These are phyloP conservation scores for Crambe crambe DNA, from an alignment of 37 sponge, comb jelly and placozoan species.

Conservation along the genomic window DNA sequence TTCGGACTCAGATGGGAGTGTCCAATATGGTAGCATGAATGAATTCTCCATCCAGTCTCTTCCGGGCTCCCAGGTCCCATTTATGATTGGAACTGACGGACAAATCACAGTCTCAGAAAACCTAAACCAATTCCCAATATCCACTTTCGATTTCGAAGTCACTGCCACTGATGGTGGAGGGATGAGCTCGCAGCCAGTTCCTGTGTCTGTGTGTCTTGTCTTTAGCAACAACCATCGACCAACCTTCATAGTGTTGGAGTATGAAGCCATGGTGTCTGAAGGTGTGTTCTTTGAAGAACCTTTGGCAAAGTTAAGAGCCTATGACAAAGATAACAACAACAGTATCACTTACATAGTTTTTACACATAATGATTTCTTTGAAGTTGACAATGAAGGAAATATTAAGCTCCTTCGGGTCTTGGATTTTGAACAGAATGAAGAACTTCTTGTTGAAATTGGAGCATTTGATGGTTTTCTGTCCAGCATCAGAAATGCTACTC, in stretches of 20 bases:
- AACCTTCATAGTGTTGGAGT: slow-evolving; percentile 10
- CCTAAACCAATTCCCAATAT: background rate
- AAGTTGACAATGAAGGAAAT: slow-evolving; percentile 40
- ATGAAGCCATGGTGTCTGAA: slow-evolving; percentile 55
- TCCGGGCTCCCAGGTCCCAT: background rate
- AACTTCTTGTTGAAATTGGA: slow-evolving; percentile 24
- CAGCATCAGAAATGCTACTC: slow-evolving; percentile 24
- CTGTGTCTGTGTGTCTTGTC: slow-evolving; percentile 33
- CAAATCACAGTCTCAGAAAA: slow-evolving; percentile 5
- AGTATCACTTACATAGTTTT: slow-evolving; percentile 8
- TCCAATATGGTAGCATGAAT: slow-evolving; percentile 24
- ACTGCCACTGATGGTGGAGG: slow-evolving; percentile 53
- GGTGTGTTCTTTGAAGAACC: slow-evolving; percentile 7
- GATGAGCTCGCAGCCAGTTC: slow-evolving; percentile 29
- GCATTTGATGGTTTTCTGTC: slow-evolving; percentile 47
- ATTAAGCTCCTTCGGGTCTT: slow-evolving; percentile 39
- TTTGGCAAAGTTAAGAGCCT: slow-evolving; percentile 10
- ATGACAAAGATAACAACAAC: background rate
- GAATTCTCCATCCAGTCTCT: background rate
- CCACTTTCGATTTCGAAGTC: slow-evolving; percentile 35
- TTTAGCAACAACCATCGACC: slow-evolving; percentile 19
- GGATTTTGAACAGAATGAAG: slow-evolving; percentile 59
- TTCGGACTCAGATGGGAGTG: slow-evolving; percentile 39
- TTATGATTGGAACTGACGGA: slow-evolving; percentile 21
- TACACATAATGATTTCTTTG: slow-evolving; percentile 12